Evolutionary conservation across 2,797 vertebrate genomes (phyloP), one percentile per base, ranked within the genome.

Genomic region (Naso thynnoides): DNA sequence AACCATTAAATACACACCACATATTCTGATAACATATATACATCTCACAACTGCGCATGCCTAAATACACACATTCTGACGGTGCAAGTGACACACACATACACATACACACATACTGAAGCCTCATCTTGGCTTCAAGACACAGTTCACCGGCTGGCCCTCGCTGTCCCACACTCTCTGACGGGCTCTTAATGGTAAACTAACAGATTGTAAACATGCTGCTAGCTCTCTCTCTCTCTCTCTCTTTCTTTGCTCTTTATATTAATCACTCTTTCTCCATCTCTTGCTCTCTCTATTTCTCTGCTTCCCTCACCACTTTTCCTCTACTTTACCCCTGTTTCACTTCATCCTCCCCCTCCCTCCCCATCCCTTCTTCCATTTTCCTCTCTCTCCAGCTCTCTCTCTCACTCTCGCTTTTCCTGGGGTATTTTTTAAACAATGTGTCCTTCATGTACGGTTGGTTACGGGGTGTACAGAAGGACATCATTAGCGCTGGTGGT

Each of bases 401-500:
- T 91, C 73, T 92, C 94, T 92, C 94, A 67, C 83, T 70, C 73
- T 74, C 16, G 94, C 96, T 93, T 93, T 95, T 93, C 86, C 80
- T 89, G 81, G 86, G 87, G 96, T 97, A 96, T 97, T 97, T 99
- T 98, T 98, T 97, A 97, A 97, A 98, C 97, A 97, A 97, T 97
- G 97, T 98, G 97, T 98, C 97, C 98, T 99, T 99, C 98, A 99
- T 99, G 97, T 99, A 97, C 98, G 97, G 97, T 97, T 99, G 98
- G 97, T 98, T 99, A 97, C 96, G 95, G 95, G 93, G 95, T 95
- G 97, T 92, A 91, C 98, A 99, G 98, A 99, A 99, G 98, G 98
- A 98, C 97, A 97, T 98, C 97, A 98, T 99, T 99, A 99, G 97
- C 96, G 96, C 92, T 96, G 95, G 95, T 98, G 97, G 97, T 99